Conservation (phyloP, 2,888 invertebrate species). For the Lepeophtheirus nordmannii region DNA sequence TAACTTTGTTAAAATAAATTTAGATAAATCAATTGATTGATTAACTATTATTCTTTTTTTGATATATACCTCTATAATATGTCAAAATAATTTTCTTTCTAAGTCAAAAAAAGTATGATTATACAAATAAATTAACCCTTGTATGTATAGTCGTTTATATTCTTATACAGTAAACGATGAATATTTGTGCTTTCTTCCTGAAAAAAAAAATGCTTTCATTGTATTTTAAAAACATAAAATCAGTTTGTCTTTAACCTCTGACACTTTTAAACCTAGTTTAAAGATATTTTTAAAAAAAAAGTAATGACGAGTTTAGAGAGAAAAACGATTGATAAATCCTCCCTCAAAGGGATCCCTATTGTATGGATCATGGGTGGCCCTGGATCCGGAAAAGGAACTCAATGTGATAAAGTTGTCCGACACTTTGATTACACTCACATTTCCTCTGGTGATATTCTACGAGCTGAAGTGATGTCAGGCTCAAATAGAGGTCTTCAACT, state of each 20-base stretch:
- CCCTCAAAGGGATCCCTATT: slow-evolving; percentile 17
- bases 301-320: slow-evolving; percentile 4
- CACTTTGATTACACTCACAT: slow-evolving; percentile 39
- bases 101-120: no score
- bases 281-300: not conserved
- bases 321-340: slow-evolving; percentile 6
- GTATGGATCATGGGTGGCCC: slow-evolving; percentile 33
- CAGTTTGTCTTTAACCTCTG: slow-evolving; percentile 1
- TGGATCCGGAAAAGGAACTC: slow-evolving; percentile 38
- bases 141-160: not conserved
- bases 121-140: no score
- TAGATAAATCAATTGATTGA: no score
- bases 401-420: slow-evolving; percentile 36
- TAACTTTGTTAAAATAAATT: no score
- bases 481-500: slow-evolving; percentile 35
- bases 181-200: not conserved
- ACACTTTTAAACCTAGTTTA: not conserved
- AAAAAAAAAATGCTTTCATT: not conserved
- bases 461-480: slow-evolving; percentile 37
- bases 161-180: not conserved
- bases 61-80: no score
- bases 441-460: slow-evolving; percentile 36
- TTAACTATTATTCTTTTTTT: no score
- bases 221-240: not conserved
- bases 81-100: no score